Evolutionary conservation across 2,113 vertebrate genomes (phyloP).

Genomic region (Falco punctatus): DNA sequence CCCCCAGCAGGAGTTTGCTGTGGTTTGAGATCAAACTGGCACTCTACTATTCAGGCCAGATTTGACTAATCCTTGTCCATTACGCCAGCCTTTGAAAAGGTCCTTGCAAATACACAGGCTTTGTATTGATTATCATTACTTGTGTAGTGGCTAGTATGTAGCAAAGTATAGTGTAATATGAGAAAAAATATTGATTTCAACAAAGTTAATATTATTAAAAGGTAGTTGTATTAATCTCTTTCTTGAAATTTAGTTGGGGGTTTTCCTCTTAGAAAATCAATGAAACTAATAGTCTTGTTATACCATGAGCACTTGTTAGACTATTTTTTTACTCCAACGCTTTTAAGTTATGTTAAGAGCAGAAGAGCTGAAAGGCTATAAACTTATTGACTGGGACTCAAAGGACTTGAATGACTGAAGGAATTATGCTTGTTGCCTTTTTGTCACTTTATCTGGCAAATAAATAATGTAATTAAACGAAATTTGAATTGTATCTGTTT

Average conservation of each 20-base stretch:
- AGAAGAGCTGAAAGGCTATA: conserved; percentile 30
- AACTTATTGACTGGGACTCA: conserved; percentile 13
- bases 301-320: conserved; percentile 47
- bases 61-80: conserved; percentile 21
- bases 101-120: conserved; percentile 37
- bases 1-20: neutral
- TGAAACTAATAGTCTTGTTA: conserved; percentile 72
- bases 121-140: conserved; percentile 70
- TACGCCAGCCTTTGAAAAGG: conserved; percentile 21
- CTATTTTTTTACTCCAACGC: conserved; percentile 40
- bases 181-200: conserved; percentile 77
- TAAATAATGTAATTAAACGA: neutral
- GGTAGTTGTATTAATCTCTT: conserved; percentile 79
- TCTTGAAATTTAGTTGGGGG: conserved; percentile 69
- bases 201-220: conserved; percentile 84
- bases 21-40: neutral
- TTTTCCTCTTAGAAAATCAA: conserved; percentile 78
- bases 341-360: conserved; percentile 58
- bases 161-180: conserved; percentile 69
- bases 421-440: neutral
- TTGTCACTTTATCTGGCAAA: neutral
- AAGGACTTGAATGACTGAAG: neutral
- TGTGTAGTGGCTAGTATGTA: conserved; percentile 54
- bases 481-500: neutral
- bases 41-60: conserved; percentile 5